These are phyloP conservation scores for Cheilosia pagana DNA, from an alignment of 2,888 invertebrate genomes.

Conservation along the genomic window DNA sequence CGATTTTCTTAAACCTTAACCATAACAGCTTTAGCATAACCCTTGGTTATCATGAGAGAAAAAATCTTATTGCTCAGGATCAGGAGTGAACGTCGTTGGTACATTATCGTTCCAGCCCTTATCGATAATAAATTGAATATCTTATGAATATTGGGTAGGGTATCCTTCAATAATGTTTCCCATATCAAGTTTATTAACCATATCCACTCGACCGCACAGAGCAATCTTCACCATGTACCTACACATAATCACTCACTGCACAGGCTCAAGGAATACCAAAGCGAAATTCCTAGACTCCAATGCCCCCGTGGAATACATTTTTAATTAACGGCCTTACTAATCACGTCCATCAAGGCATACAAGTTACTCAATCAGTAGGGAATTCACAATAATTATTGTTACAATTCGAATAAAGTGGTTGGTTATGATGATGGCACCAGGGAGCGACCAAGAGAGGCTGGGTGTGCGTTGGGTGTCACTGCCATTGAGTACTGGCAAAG, in stretches of 20 bases:
- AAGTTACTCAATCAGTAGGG: constrained; percentile 76
- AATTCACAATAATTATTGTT: constrained; percentile 72
- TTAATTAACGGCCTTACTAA: constrained; percentile 76
- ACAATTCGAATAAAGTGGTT: constrained; percentile 69
- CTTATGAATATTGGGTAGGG: too few species aligned
- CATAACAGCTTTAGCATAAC: too few species aligned
- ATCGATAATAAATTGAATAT: too few species aligned
- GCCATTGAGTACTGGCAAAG: background rate
- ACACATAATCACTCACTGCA: constrained; percentile 33
- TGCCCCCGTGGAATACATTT: constrained; percentile 70
- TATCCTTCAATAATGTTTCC: background rate
- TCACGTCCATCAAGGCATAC: constrained; percentile 73
- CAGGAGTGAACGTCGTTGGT: too few species aligned
- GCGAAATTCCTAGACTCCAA: constrained; percentile 58
- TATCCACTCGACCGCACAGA: background rate
- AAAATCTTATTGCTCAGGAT: too few species aligned
- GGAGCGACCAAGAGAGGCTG: constrained; percentile 3
- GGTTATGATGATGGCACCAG: constrained; percentile 46
- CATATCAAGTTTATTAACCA: background rate
- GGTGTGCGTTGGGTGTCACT: constrained; percentile 30
- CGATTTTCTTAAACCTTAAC: too few species aligned
- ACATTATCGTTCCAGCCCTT: too few species aligned
- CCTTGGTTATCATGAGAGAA: too few species aligned
- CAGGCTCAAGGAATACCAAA: constrained; percentile 39
- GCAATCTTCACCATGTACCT: constrained; percentile 24